Conservation (phyloP, 2,888 invertebrate species). For the Magallana nippona region DNA sequence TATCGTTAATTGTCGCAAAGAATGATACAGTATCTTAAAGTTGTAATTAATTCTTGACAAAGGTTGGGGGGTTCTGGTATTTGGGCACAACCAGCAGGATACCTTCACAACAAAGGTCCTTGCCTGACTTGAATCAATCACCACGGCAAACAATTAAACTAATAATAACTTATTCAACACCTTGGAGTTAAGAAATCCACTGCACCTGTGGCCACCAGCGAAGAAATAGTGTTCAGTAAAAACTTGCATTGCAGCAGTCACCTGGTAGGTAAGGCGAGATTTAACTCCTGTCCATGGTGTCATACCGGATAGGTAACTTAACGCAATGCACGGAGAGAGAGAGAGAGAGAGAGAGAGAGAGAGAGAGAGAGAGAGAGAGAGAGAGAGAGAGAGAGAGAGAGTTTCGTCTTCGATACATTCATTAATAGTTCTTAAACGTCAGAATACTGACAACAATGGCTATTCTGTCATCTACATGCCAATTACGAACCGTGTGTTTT, state of each 20-base stretch:
- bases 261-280: constrained; percentile 10
- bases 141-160: constrained; percentile 1
- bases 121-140: constrained; percentile 22
- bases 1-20: background rate
- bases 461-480: no score
- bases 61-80: background rate
- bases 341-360: no score
- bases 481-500: no score
- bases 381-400: no score
- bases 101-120: background rate
- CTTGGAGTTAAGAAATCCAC: background rate
- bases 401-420: no score
- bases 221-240: background rate
- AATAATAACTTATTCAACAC: background rate
- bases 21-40: constrained; percentile 11
- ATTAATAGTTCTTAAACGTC: no score
- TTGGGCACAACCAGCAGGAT: background rate
- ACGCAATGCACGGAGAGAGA: no score
- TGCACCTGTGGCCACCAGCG: constrained; percentile 26
- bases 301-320: background rate
- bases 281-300: background rate
- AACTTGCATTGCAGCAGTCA: background rate
- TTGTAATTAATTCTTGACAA: background rate
- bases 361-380: no score
- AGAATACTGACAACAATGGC: no score